Percentiles rank a stretch among this genome's conserved stretches.
phyloP scores from a whole-genome alignment of 2,888 invertebrate species.

The Tetranychus truncatus region DNA sequence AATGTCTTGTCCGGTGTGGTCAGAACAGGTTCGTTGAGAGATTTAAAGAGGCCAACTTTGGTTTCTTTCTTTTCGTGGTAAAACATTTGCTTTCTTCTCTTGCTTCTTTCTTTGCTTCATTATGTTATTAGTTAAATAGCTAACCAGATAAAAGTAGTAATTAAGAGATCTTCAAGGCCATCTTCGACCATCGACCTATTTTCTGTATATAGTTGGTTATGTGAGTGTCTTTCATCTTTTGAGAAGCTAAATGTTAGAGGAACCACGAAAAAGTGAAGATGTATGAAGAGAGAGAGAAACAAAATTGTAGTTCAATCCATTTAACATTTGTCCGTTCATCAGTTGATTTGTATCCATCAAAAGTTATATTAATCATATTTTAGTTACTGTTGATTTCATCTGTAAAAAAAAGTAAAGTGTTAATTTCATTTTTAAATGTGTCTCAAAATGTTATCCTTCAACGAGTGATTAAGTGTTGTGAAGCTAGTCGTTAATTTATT shows the following conservation, averaged over 20 bases:
- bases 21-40: not conserved
- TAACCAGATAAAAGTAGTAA: not conserved
- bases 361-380: no score
- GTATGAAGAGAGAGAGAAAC: no score
- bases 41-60: not conserved
- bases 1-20: not conserved
- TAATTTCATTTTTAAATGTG: no score
- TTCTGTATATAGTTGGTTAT: not conserved
- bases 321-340: no score
- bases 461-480: no score
- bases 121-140: not conserved
- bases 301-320: no score
- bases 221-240: not conserved
- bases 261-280: no score
- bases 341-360: no score
- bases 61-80: not conserved
- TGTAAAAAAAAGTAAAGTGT: no score
- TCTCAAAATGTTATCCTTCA: no score
- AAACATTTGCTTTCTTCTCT: not conserved
- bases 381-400: no score
- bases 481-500: no score
- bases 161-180: not conserved
- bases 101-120: not conserved
- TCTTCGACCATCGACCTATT: not conserved
- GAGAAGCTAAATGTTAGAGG: not conserved